Evolutionary conservation across 2,888 invertebrate genomes (phyloP), one percentile per base, ranked within the genome.

Genomic region (Automeris io): DNA sequence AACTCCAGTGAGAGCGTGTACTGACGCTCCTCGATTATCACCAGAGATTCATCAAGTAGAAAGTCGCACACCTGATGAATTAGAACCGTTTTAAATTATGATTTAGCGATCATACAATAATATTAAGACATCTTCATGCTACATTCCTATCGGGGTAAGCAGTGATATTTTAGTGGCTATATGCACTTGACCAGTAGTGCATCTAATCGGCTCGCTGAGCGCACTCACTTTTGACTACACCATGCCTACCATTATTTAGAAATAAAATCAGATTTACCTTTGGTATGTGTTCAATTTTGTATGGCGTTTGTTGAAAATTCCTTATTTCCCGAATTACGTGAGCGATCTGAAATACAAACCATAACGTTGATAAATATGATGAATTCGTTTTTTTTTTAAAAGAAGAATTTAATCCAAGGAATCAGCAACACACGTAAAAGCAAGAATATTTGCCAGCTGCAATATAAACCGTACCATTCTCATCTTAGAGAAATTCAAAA

Each of bases 401-500:
- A n/a, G n/a, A n/a, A n/a, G n/a, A n/a, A n/a, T n/a, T n/a, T n/a
- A n/a, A n/a, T n/a, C n/a, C n/a, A n/a, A n/a, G n/a, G n/a, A n/a
- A n/a, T n/a, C n/a, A n/a, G n/a, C n/a, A n/a, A n/a, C n/a, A n/a
- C n/a, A n/a, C n/a, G n/a, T n/a, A n/a, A n/a, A n/a, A n/a, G 16
- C 9, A 4, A 2, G 6, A 12, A 5, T 13, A 4, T 1, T 8
- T 9, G 24, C 18, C n/a, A n/a, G 8, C 5, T 5, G 8, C 24
- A 7, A 8, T 12, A 22, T 5, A 18, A 32, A 26, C 25, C 75
- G 67, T 78, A 95, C 96, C 96, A 97, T 96, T 83, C 96, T 88
- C 96, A 97, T 96, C 80, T 97, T 97, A 4, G 96, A 95, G 77
- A 96, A 97, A 69, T 97, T 97, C 31, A 97, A 88, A 9, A 97